Evolutionary conservation across 2,797 vertebrate species (phyloP).

Genomic region (Coluber constrictor): DNA sequence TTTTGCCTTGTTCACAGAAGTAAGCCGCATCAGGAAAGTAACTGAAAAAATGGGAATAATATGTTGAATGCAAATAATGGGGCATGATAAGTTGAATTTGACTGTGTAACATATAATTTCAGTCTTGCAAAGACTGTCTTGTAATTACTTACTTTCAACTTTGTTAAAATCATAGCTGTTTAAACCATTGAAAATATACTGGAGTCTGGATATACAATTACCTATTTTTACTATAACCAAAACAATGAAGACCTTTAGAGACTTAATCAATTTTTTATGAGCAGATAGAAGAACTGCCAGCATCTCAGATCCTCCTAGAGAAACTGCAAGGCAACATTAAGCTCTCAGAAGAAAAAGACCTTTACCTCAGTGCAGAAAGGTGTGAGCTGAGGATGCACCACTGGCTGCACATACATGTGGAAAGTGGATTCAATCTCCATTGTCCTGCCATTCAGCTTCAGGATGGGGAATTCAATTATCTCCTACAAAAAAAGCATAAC

Average conservation of each 20-base stretch:
- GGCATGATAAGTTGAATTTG: background rate
- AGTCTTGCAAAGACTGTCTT: background rate
- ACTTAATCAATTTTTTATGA: conserved; percentile 9
- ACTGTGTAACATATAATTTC: background rate
- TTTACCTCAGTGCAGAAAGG: conserved; percentile 84
- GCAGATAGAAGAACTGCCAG: rapidly evolving
- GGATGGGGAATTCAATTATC: conserved; percentile 82
- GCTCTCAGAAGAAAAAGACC: conserved; percentile 3
- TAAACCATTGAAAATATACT: background rate
- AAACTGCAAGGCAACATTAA: conserved; percentile 27
- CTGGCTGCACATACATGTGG: conserved; percentile 83
- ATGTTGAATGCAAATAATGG: background rate
- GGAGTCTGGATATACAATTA: background rate
- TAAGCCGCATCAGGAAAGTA: background rate
- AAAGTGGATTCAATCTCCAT: conserved; percentile 84
- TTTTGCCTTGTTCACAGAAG: background rate
- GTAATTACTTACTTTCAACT: background rate
- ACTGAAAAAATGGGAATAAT: background rate
- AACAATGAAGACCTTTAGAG: background rate
- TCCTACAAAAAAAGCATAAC: conserved; percentile 68
- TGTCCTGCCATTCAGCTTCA: conserved; percentile 81
- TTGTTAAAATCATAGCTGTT: background rate
- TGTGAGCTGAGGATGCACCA: conserved; percentile 81
- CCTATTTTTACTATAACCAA: background rate
- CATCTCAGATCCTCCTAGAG: background rate